Evolutionary conservation across 1,140 invertebrate genomes (phyloP).

Genomic region (Pararge aegeria): DNA sequence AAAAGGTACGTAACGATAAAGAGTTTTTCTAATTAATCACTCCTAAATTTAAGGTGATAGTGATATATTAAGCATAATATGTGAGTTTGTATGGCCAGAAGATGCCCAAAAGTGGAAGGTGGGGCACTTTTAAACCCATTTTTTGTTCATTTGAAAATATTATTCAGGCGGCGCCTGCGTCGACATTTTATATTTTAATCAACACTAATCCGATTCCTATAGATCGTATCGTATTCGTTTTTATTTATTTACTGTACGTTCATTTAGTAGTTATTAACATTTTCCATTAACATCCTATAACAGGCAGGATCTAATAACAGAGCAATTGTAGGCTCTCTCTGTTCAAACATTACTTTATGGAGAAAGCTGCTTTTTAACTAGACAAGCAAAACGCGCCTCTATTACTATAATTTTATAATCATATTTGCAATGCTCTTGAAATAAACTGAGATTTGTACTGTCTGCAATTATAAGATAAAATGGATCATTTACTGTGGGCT

Average conservation of each 20-base stretch:
- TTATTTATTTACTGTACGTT: background rate
- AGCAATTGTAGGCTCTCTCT: slow-evolving; percentile 6
- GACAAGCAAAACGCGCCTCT: background rate
- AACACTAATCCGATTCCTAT: too few relatives aligned
- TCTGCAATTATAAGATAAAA: slow-evolving; percentile 5
- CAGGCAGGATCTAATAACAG: slow-evolving; percentile 15
- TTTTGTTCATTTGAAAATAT: too few relatives aligned
- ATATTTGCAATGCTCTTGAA: background rate
- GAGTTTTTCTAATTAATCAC: too few relatives aligned
- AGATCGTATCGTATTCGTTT: too few relatives aligned
- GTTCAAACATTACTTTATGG: slow-evolving; percentile 9
- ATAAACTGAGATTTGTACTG: background rate
- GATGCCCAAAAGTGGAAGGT: too few relatives aligned
- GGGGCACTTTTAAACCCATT: too few relatives aligned
- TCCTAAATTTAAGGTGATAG: too few relatives aligned
- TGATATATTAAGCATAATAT: too few relatives aligned
- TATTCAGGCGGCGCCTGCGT: too few relatives aligned
- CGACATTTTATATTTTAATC: too few relatives aligned
- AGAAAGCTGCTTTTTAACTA: slow-evolving; percentile 12
- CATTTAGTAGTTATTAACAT: background rate
- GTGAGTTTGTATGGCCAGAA: too few relatives aligned
- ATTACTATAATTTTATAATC: background rate
- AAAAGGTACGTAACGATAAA: too few relatives aligned
- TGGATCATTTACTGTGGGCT: background rate
- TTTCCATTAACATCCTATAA: slow-evolving; percentile 13